phyloP scores from a whole-genome alignment of 2,797 vertebrate genomes.

The Arctocebus calabarensis region DNA sequence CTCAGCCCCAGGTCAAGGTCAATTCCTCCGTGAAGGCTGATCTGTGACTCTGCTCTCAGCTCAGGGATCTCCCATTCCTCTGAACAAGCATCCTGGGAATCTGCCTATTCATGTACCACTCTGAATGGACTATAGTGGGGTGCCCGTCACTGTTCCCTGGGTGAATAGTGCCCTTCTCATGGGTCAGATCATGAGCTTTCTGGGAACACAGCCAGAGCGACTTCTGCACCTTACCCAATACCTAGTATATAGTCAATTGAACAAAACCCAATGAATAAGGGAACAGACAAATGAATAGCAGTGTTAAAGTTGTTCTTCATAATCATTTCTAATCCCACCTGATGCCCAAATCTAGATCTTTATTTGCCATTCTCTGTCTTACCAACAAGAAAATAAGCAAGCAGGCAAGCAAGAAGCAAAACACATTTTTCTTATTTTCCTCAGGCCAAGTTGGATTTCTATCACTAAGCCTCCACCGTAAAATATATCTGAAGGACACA shows the following conservation, averaged over 20 bases:
- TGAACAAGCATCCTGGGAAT: neutral
- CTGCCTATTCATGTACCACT: neutral
- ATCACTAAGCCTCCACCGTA: neutral
- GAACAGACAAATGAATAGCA: neutral
- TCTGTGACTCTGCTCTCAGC: neutral
- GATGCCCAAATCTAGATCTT: neutral
- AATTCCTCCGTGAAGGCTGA: neutral
- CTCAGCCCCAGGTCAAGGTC: neutral
- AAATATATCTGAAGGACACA: slow-evolving; percentile 5
- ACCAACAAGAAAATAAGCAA: slow-evolving; percentile 40
- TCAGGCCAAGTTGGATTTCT: neutral
- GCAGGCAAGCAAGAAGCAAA: slow-evolving; percentile 58
- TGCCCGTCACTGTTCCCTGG: neutral
- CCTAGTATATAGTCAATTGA: neutral
- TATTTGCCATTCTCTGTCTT: neutral
- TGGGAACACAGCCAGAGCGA: neutral
- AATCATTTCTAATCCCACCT: slow-evolving; percentile 12
- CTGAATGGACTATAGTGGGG: neutral
- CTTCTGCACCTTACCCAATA: neutral
- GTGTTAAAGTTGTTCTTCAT: slow-evolving; percentile 25
- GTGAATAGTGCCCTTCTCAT: neutral
- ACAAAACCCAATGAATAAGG: neutral
- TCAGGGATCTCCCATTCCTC: neutral
- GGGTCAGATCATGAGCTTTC: neutral
- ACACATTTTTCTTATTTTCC: neutral